Evolutionary conservation across 1,140 invertebrate species (phyloP).

Genomic region (Zelostemma sp.): DNA sequence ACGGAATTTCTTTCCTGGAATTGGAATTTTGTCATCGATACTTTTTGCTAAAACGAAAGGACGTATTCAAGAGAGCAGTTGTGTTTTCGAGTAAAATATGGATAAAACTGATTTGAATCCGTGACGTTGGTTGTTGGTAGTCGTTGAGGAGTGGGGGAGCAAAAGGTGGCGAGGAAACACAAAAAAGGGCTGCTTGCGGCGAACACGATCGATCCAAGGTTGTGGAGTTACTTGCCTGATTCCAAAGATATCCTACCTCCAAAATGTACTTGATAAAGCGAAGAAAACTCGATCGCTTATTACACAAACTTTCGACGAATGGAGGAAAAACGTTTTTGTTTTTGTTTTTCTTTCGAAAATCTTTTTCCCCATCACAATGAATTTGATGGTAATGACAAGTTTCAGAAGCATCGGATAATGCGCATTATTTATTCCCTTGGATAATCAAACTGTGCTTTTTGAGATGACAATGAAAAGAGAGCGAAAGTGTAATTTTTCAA

Average conservation of each 20-base stretch:
- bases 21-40: neutral
- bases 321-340: too few species aligned
- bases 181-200: constrained; percentile 42
- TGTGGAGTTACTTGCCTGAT: constrained; percentile 34
- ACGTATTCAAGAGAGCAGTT: constrained; percentile 5
- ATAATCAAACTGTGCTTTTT: too few species aligned
- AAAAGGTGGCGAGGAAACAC: constrained; percentile 13
- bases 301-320: constrained; percentile 17
- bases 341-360: too few species aligned
- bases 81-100: neutral
- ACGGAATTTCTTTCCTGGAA: neutral
- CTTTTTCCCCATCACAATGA: too few species aligned
- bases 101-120: neutral
- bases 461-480: constrained; percentile 9
- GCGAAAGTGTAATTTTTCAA: constrained; percentile 5
- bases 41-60: neutral
- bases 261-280: constrained; percentile 30
- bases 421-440: constrained; percentile 20
- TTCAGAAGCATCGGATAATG: too few species aligned
- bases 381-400: too few species aligned
- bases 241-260: constrained; percentile 19
- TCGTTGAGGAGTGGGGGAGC: constrained; percentile 13
- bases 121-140: too few species aligned
- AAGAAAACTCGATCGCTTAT: constrained; percentile 42
- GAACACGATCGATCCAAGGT: constrained; percentile 45